These are phyloP conservation scores for Emys orbicularis DNA, from an alignment of 2,797 vertebrate species.

Conservation along the genomic window DNA sequence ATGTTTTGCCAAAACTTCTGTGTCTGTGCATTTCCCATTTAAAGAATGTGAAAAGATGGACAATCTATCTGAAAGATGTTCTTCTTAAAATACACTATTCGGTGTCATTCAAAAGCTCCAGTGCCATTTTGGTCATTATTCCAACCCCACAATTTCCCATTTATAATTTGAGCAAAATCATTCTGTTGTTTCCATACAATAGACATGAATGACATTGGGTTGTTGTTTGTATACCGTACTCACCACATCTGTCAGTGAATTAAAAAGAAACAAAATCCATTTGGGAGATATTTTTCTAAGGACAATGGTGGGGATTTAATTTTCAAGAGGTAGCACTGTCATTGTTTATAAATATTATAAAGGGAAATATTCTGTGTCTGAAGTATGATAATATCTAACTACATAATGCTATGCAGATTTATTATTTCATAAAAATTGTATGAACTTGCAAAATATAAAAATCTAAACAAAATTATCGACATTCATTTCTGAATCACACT, in stretches of 20 bases:
- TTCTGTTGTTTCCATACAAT: constrained; percentile 69
- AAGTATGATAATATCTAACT: neutral
- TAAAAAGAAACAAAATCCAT: neutral
- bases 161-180: neutral
- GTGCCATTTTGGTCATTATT: neutral
- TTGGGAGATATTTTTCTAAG: neutral
- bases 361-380: neutral
- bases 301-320: neutral
- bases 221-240: constrained; percentile 17
- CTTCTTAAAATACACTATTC: constrained; percentile 19
- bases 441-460: fast-evolving
- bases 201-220: constrained; percentile 47
- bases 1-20: fast-evolving
- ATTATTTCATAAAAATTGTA: neutral
- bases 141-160: neutral
- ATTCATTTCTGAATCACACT: fast-evolving
- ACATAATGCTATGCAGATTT: neutral
- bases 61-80: constrained; percentile 8
- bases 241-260: constrained; percentile 25
- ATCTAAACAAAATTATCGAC: fast-evolving
- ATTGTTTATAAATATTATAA: neutral
- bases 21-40: fast-evolving
- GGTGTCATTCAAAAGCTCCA: neutral
- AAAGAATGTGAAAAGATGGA: no score
- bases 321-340: neutral